Evolutionary conservation across 2,888 invertebrate species (phyloP).

Genomic region (Lymantria monacha): DNA sequence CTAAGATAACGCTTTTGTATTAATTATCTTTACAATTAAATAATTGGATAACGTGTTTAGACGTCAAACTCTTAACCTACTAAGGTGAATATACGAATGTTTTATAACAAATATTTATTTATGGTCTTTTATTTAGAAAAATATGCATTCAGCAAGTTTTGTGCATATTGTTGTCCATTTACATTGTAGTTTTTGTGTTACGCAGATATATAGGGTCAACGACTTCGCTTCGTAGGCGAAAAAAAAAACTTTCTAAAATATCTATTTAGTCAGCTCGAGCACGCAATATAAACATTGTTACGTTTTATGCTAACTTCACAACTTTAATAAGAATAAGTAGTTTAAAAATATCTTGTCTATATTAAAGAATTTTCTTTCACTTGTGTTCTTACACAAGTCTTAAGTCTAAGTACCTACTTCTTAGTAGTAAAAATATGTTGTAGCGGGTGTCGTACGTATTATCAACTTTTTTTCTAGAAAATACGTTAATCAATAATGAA

Average conservation of each 20-base stretch:
- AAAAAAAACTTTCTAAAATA: slow-evolving; percentile 77
- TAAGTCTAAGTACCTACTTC: too few relatives aligned
- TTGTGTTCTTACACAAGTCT: too few relatives aligned
- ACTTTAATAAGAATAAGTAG: too few relatives aligned
- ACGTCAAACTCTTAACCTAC: slow-evolving; percentile 3
- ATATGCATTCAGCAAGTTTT: too few relatives aligned
- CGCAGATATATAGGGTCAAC: slow-evolving; percentile 54
- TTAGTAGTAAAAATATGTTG: too few relatives aligned
- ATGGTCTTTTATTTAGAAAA: too few relatives aligned
- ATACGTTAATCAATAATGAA: too few relatives aligned
- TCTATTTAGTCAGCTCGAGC: slow-evolving; percentile 72
- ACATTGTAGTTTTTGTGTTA: slow-evolving; percentile 10
- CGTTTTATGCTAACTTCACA: background rate
- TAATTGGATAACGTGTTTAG: slow-evolving; percentile 35
- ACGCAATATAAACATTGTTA: slow-evolving; percentile 51
- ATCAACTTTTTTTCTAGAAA: too few relatives aligned
- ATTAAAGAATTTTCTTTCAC: too few relatives aligned
- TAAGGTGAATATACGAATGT: background rate
- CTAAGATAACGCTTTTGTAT: slow-evolving; percentile 30
- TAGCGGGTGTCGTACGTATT: too few relatives aligned
- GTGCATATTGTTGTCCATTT: background rate
- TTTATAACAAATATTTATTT: too few relatives aligned
- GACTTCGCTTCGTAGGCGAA: slow-evolving; percentile 56
- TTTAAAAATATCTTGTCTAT: too few relatives aligned
- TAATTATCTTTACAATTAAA: slow-evolving; percentile 46